Evolutionary conservation across 2,888 invertebrate species (phyloP).

Genomic region (Bellardia pandia): DNA sequence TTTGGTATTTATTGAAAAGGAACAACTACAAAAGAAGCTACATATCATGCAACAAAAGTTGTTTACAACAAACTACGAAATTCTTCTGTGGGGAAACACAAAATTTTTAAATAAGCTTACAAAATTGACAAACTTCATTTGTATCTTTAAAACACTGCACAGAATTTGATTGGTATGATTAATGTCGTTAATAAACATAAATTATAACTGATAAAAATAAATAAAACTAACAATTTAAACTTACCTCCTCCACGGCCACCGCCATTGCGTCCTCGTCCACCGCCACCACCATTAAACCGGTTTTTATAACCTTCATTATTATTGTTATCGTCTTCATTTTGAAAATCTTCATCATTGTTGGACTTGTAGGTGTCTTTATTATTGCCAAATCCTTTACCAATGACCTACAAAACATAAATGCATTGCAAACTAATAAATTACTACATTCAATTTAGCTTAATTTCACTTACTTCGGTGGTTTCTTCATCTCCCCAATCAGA

Average conservation of each 20-base stretch:
- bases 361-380: conserved; percentile 57
- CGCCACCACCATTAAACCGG: conserved; percentile 47
- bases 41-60: too few relatives aligned
- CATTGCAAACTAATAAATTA: not conserved
- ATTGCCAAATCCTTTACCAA: conserved; percentile 71
- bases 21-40: too few relatives aligned
- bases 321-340: conserved; percentile 70
- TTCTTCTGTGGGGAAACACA: too few relatives aligned
- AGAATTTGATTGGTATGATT: too few relatives aligned
- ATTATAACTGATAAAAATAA: too few relatives aligned
- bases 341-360: conserved; percentile 39
- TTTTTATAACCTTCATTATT: conserved; percentile 34
- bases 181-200: too few relatives aligned
- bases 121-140: too few relatives aligned
- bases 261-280: conserved; percentile 59
- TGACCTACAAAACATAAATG: conserved; percentile 52
- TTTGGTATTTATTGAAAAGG: too few relatives aligned
- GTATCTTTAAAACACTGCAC: too few relatives aligned
- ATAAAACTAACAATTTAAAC: conserved; percentile 7
- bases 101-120: too few relatives aligned
- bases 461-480: conserved; percentile 63
- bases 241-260: conserved; percentile 68
- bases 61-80: too few relatives aligned
- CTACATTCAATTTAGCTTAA: not conserved
- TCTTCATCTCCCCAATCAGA: conserved; percentile 78